Base-by-base conservation (phyloP, 2,113 vertebrate species). In the Lota lota region DNA sequence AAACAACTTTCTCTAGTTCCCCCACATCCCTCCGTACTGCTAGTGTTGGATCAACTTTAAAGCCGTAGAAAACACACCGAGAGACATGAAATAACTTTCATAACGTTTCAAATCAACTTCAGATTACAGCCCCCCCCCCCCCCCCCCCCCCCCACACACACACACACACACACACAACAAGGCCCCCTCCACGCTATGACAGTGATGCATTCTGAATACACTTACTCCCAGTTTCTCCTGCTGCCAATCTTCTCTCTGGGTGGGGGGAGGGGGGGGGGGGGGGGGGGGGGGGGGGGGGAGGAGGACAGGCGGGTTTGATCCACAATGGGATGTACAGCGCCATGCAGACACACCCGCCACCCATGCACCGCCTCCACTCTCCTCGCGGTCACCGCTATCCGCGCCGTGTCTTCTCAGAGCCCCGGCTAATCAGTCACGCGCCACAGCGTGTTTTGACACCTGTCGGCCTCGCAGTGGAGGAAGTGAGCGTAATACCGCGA, bases 381-480 rank as follows among this genome's bases (percentile, higher is more conserved):
- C 40, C 40, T 47, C 40, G 63, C 79, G 89, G 87, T 86, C 87
- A 83, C 75, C 40, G 40, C 76, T 84, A 85, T 87, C 80, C 84
- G 75, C 75, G 73, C 8, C 12, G 81, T 80, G 87, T 89, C 89
- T 82, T 64, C 74, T 86, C 73, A 0, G 53, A 85, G 80, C 88
- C 84, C 72, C 73, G 69, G 80, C 74, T 82, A 85, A 90, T 90
- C 88, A 83, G 83, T 90, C 89, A 88, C 81, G 80, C 75, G 19
- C 53, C 19, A 63, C 75, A 75, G 78, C 79, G 33, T 85, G 80
- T 86, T 90, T 87, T 88, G 88, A 88, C 87, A 87, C 81, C 87
- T 87, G 79, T 88, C 89, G 79, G 79, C 72, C 79, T 84, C 24
- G 76, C 67, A 73, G 74, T 66, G 69, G 69, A 80, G 82, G 82